phyloP scores from a whole-genome alignment of 92 coral and sea anemone species.

The Heteractis magnifica region DNA sequence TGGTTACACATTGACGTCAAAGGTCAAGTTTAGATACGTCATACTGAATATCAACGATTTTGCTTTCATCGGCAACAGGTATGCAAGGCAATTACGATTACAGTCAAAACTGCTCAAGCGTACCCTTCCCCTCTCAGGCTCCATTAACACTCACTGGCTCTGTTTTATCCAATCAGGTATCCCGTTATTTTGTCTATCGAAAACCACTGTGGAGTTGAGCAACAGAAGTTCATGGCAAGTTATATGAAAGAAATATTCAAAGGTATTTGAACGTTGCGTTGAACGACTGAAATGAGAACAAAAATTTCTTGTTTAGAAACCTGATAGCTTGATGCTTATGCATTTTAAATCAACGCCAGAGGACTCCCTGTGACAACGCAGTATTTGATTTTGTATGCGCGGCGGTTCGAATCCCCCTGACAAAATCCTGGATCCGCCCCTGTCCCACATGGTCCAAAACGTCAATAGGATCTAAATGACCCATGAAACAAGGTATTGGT shows the following conservation, averaged over 20 bases:
- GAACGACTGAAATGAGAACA: too few species aligned
- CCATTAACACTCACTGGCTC: neutral
- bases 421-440: too few species aligned
- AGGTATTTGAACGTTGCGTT: slow-evolving; percentile 50
- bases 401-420: too few species aligned
- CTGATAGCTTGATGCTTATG: too few species aligned
- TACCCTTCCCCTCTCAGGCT: too few species aligned
- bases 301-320: too few species aligned
- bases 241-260: slow-evolving; percentile 60
- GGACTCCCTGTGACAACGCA: too few species aligned
- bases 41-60: slow-evolving; percentile 85
- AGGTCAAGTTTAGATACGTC: slow-evolving; percentile 79
- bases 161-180: slow-evolving; percentile 41
- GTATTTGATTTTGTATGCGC: too few species aligned
- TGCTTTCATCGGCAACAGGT: slow-evolving; percentile 80
- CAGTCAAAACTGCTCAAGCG: neutral
- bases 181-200: slow-evolving; percentile 80
- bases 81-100: neutral
- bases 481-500: too few species aligned
- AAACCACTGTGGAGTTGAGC: slow-evolving; percentile 70
- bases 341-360: too few species aligned
- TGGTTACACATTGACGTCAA: slow-evolving; percentile 83
- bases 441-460: too few species aligned
- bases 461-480: too few species aligned
- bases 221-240: slow-evolving; percentile 78